phyloP scores from a whole-genome alignment of 2,113 vertebrate species.

The Columba janthina region DNA sequence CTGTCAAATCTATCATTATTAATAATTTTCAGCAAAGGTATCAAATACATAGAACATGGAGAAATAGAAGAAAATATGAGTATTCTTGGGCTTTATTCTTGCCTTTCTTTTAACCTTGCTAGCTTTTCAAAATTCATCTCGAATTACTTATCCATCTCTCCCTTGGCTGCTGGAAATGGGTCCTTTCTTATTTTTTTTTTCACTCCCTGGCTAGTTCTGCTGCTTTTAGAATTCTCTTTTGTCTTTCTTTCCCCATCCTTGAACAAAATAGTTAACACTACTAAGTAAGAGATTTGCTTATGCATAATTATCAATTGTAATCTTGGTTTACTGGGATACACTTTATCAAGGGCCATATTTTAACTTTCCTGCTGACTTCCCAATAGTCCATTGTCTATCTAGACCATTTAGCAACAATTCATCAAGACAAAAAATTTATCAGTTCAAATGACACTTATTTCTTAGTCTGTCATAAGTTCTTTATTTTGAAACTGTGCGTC shows the following conservation, averaged over 20 bases:
- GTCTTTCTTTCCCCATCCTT: neutral
- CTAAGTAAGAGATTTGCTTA: neutral
- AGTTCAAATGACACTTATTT: neutral
- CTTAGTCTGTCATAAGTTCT: neutral
- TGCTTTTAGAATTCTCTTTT: neutral
- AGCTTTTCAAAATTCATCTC: neutral
- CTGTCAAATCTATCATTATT: neutral
- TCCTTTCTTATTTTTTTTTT: neutral
- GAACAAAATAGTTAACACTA: neutral
- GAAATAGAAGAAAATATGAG: neutral
- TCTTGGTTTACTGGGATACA: neutral
- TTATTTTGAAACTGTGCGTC: neutral
- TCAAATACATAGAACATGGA: rapidly evolving
- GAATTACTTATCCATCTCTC: neutral
- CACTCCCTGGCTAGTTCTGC: neutral
- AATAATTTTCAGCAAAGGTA: neutral
- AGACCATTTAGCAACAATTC: neutral
- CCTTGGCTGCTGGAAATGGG: neutral
- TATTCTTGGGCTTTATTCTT: neutral
- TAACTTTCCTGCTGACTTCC: neutral
- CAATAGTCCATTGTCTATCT: neutral
- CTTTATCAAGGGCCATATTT: neutral
- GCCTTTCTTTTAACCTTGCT: neutral
- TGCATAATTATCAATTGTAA: neutral
- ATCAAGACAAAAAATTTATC: neutral